Base-by-base conservation (phyloP, 2,113 vertebrate species). In the Coregonus clupeaformis region DNA sequence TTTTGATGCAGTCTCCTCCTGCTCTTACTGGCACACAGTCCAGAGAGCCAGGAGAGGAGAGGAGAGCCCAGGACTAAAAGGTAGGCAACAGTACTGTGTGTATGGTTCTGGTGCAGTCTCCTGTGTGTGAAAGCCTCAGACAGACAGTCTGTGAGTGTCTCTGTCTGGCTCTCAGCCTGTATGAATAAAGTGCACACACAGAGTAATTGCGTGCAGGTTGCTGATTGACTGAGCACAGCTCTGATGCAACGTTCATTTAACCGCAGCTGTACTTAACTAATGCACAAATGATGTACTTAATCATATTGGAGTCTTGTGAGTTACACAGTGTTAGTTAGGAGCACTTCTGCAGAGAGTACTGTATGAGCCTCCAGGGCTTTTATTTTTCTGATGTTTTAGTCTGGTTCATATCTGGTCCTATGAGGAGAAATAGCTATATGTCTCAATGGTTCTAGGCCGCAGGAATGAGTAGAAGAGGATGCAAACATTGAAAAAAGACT, bases 1-100 rank as follows among this genome's bases (percentile, higher is more conserved):
- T 85, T 89, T 82, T 85, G 84, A 87, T 85, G 70, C 79, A 55
- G 79, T 27, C 81, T 85, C 77, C 77, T 86, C 76, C 68, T 64
- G 29, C 83, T 84, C 69, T 57, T 77, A 80, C 70, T 63, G 72
- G 57, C 6, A 82, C 69, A 81, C 82, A 49, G 71, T 77, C 72
- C 74, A 63, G 63, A 82, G 76, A 66, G 71, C 68, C 69, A 80
- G 45, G 70, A 77, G 77, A 71, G 45, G 70, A 77, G 77, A 71
- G 29, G 65, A 67, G 16, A 67, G 30, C 12, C 14, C 24, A 20
- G 36, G 36, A 42, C 36, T 42, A 42, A 42, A 42, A 42, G 36
- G 9, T 42, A 42, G 36, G 36, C 2, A 42, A 42, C 36, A 42
- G 64, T 6, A 29, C 24, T 16, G 27, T 29, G 6, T 18, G 64